Evolutionary conservation across 2,113 vertebrate genomes (phyloP), one percentile per base, ranked within the genome.

Genomic region (Pygoscelis adeliae): DNA sequence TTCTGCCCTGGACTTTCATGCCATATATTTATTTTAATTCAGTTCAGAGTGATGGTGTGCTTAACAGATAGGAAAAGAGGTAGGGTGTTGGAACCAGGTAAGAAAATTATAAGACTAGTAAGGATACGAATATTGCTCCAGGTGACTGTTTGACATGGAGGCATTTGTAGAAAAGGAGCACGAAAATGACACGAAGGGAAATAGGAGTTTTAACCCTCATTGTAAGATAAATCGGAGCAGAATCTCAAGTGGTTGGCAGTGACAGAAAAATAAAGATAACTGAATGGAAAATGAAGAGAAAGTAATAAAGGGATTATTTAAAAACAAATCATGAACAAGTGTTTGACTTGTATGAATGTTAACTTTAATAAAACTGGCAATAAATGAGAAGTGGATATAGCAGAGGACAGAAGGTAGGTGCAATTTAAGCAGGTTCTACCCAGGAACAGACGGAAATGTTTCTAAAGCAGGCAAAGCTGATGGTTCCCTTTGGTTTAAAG

Each of bases 301-400:
- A 94, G 87, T 63, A 94, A 93, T 93, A 89, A 93, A 91, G 34
- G 25, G n/a, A 40, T 93, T 87, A 42, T 95, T 90, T 93, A 62
- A 74, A 94, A 91, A 82, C 53, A 91, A 73, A 84, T 69, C 84
- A 78, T 55, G 78, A 94, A 6, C 15, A 34, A 83, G 50, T 89
- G 80, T 88, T 95, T 95, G 61, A 87, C 77, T 89, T 44, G 10
- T n/a, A n/a, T 40, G 77, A 66, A 80, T 46, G 59, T 70, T 73
- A 82, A 61, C 13, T 67, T 67, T 44, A 82, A 84, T 36, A 62
- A 74, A 96, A 73, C 67, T 50, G 59, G 55, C 65, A 78, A 44
- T 85, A 66, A 93, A 46, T 53, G 71, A 42, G 42, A 40, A 81
- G n/a, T 44, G 46, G 34, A 40, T 72, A 30, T 13, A 74, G 52